Evolutionary conservation across 1,140 invertebrate genomes (phyloP).

Genomic region (Centruroides vittatus): DNA sequence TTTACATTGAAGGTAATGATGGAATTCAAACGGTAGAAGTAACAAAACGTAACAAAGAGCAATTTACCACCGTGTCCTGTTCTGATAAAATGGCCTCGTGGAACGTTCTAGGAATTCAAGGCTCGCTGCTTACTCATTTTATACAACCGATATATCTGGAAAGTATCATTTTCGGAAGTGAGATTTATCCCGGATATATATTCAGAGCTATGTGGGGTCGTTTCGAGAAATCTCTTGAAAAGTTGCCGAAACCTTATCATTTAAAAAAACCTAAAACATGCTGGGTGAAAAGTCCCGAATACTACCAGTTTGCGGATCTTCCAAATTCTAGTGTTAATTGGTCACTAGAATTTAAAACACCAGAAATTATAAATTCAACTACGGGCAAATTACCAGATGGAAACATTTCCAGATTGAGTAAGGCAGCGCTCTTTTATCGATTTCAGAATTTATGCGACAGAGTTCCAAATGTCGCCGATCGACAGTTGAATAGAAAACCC

Average conservation of each 20-base stretch:
- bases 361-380: constrained; percentile 30
- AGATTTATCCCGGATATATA: constrained; percentile 34
- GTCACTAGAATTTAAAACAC: constrained; percentile 24
- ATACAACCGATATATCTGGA: constrained; percentile 32
- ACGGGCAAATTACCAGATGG: constrained; percentile 27
- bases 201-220: constrained; percentile 32
- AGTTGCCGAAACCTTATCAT: constrained; percentile 24
- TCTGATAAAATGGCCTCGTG: constrained; percentile 37
- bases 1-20: constrained; percentile 21
- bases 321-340: constrained; percentile 31
- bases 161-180: constrained; percentile 28
- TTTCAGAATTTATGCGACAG: constrained; percentile 19
- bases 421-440: constrained; percentile 25
- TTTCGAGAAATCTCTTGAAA: constrained; percentile 18
- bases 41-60: constrained; percentile 19
- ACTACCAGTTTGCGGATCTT: constrained; percentile 9
- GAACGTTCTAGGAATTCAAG: constrained; percentile 36
- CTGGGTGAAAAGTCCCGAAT: constrained; percentile 28
- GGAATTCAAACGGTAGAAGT: constrained; percentile 33
- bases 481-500: too few relatives aligned
- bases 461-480: too few relatives aligned
- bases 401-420: constrained; percentile 26
- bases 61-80: constrained; percentile 31
- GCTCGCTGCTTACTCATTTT: constrained; percentile 32
- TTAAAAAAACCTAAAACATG: constrained; percentile 31